Percentiles rank a stretch among this genome's conserved stretches.
Conservation (phyloP, 2,888 invertebrate species). For the Sthenelais limicola region DNA sequence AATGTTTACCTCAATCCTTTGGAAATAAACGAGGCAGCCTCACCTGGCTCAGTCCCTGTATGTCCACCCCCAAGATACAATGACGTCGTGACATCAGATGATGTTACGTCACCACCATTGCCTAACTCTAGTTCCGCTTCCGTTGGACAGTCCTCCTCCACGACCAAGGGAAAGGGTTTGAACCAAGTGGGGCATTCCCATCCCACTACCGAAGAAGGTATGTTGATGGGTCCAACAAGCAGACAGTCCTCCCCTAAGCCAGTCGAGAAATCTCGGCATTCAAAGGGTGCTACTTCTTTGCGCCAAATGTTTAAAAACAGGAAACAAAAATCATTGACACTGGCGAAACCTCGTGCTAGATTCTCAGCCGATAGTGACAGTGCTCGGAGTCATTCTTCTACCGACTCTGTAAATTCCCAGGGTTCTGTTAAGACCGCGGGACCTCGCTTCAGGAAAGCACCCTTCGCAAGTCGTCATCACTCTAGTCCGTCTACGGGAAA, state of each 20-base stretch:
- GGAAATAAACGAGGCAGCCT: conserved; percentile 46
- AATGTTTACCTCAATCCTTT: conserved; percentile 71
- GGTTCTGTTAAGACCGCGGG: conserved; percentile 63
- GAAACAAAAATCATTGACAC: conserved; percentile 38
- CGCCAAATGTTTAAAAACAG: conserved; percentile 39
- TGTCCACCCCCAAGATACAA: conserved; percentile 23
- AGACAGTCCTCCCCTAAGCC: conserved; percentile 28
- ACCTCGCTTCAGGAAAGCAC: conserved; percentile 65
- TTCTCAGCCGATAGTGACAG: conserved; percentile 58
- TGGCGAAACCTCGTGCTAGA: conserved; percentile 40
- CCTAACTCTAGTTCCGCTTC: conserved; percentile 35
- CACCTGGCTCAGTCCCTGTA: conserved; percentile 5
- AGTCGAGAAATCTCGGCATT: conserved; percentile 23
- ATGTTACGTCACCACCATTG: conserved; percentile 26
- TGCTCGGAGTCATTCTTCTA: conserved; percentile 65
- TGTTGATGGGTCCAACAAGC: background rate
- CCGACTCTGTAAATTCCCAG: conserved; percentile 67
- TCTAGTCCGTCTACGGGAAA: conserved; percentile 69
- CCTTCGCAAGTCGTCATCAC: conserved; percentile 64
- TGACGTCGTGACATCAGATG: conserved; percentile 34
- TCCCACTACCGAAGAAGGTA: background rate
- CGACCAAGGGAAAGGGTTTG: conserved; percentile 16
- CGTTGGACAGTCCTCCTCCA: conserved; percentile 3
- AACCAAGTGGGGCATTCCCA: conserved; percentile 24
- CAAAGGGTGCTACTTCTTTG: conserved; percentile 23